Evolutionary conservation across 92 coral and sea anemone species (phyloP), one percentile per base, ranked within the genome.

Genomic region (Desmophyllum pertusum): DNA sequence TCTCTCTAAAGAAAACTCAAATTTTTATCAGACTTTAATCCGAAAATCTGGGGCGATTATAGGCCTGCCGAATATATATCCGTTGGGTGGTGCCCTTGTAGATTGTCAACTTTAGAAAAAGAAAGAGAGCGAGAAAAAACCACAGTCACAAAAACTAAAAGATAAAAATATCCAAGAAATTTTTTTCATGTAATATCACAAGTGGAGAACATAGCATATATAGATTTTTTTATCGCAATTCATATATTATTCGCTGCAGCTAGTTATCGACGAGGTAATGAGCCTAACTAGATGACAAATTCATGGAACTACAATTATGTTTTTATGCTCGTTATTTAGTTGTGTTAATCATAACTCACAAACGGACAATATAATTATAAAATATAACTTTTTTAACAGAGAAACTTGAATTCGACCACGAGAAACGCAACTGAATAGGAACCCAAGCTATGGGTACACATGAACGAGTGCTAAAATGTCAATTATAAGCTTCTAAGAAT

Each of bases 241-340:
- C 10, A 27, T 17, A 35, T 1, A 35, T 33, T 15, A 66, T 3
- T 42, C 10, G 73, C 25, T 23, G 4, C 13, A 67, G 25, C 31
- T 13, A 27, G 25, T 64, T 13, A 27, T 25, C 67, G 35, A 29
- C 15, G 15, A 6, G 67, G 11, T 27, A 67, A 19, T 5, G 42
- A 3, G 3, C 33, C 42, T 37, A 67, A 29, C 17, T 67, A 67
- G 9, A 35, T 13, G 29, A 36, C 46, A 19, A 31, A 25, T 42
- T 70, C 75, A 41, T 70, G 45, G n/a, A 70, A 66, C 21, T 66
- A 30, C 38, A 66, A 66, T 31, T 33, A 66, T 33, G 71, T 39
- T 70, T 70, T 41, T 25, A 39, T 41, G 13, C 38, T 18, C 27
- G 29, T 48, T 74, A 48, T 35, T 29, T 48, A 0, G 40, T 13